Percentiles rank a stretch among this genome's conserved stretches.
Evolutionary conservation across 2,888 invertebrate species (phyloP).

Genomic region (Myopa tessellatipennis): DNA sequence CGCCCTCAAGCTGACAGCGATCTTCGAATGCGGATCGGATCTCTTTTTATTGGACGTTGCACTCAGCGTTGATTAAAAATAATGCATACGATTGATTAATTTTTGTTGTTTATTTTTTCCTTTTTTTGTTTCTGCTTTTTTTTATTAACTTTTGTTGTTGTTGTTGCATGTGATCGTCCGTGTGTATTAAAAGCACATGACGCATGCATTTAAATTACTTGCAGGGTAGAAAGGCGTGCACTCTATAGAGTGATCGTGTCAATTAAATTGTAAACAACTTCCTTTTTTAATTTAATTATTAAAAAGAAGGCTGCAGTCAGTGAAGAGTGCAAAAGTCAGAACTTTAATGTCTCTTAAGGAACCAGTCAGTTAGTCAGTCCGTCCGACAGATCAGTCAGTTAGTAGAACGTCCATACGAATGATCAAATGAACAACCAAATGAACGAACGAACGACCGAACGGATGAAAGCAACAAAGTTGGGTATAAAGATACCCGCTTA

Average conservation of each 20-base stretch:
- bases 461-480: conserved; percentile 1
- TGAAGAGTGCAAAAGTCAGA: conserved; percentile 24
- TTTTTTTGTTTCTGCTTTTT: not conserved
- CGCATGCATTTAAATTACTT: conserved; percentile 27
- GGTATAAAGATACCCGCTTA: not conserved
- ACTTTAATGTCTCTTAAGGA: not conserved
- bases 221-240: conserved; percentile 14
- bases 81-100: conserved; percentile 36
- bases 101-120: not conserved
- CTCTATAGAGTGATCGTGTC: conserved; percentile 38
- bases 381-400: not conserved
- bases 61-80: conserved; percentile 35
- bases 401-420: not conserved
- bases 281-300: conserved; percentile 38
- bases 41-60: conserved; percentile 24
- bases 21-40: conserved; percentile 4
- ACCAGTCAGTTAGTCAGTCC: not conserved
- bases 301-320: not conserved
- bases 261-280: conserved; percentile 42
- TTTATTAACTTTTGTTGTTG: conserved; percentile 23
- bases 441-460: not conserved
- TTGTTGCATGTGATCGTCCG: not conserved
- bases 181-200: conserved; percentile 24
- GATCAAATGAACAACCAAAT: not conserved
- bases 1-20: not conserved